These are phyloP conservation scores for Cheiracanthium punctorium DNA, from an alignment of 2,888 invertebrate species.

Conservation along the genomic window DNA sequence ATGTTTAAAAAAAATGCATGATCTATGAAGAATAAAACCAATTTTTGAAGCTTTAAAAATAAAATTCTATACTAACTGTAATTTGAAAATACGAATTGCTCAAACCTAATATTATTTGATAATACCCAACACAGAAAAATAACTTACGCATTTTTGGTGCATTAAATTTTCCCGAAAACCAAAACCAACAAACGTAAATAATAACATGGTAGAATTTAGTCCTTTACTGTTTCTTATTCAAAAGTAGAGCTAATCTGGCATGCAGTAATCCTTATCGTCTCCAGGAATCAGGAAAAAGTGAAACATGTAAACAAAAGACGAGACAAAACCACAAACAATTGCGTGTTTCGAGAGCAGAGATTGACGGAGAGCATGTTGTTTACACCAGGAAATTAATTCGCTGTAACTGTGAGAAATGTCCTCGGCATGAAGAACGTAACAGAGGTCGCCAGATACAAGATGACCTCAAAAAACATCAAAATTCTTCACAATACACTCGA, in stretches of 20 bases:
- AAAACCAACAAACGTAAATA: no score
- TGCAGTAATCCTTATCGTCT: no score
- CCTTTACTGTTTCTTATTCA: no score
- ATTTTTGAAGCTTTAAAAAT: no score
- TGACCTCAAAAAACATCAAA: neutral
- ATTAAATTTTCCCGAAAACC: neutral
- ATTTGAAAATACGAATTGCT: no score
- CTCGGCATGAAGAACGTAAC: neutral
- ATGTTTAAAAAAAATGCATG: no score
- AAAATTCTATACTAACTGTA: no score
- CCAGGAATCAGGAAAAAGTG: neutral
- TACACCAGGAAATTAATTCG: slow-evolving; percentile 3
- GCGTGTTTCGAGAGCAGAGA: neutral
- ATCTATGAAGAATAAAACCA: no score
- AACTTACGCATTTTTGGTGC: neutral
- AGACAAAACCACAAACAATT: neutral
- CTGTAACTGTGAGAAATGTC: neutral
- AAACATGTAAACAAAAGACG: neutral
- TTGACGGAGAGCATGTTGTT: neutral
- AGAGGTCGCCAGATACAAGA: slow-evolving; percentile 3
- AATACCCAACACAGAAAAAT: no score
- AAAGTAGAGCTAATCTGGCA: no score
- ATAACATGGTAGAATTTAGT: no score
- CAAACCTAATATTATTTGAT: no score
- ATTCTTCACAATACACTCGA: neutral